These are phyloP conservation scores for Trissolcus japonicus DNA, from an alignment of 2,888 invertebrate species.

Conservation along the genomic window DNA sequence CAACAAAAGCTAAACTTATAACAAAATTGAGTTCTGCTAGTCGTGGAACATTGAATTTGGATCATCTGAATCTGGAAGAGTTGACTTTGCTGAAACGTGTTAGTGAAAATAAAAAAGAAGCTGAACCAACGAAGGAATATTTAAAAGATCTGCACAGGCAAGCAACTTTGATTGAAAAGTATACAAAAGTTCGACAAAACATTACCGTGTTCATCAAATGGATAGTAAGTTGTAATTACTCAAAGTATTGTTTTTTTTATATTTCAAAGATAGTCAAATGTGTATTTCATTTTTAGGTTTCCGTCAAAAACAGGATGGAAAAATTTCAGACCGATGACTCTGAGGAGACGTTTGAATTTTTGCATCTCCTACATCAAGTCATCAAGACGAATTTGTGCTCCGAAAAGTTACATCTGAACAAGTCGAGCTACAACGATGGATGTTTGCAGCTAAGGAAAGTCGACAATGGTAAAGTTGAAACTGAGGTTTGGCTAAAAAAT, in stretches of 20 bases:
- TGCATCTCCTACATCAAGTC: slow-evolving; percentile 2
- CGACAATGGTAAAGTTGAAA: neutral
- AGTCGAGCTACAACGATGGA: neutral
- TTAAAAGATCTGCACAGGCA: slow-evolving; percentile 58
- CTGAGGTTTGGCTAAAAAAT: neutral
- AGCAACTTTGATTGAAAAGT: slow-evolving; percentile 59
- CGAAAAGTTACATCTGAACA: neutral
- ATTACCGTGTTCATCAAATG: slow-evolving; percentile 62
- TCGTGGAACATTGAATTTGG: slow-evolving; percentile 59
- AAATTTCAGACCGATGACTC: neutral
- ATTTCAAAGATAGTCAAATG: neutral
- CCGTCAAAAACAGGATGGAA: neutral
- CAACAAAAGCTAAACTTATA: slow-evolving; percentile 61
- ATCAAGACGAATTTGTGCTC: slow-evolving; percentile 2
- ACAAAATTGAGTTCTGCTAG: slow-evolving; percentile 64
- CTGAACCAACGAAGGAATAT: slow-evolving; percentile 23
- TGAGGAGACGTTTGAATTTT: slow-evolving; percentile 16
- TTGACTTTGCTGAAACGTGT: slow-evolving; percentile 61
- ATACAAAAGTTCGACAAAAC: slow-evolving; percentile 12
- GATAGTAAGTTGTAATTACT: slow-evolving; percentile 61
- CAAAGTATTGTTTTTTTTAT: slow-evolving; percentile 2
- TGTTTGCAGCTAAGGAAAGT: slow-evolving; percentile 1
- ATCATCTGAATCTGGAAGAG: slow-evolving; percentile 63
- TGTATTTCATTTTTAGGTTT: neutral
- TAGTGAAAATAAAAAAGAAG: slow-evolving; percentile 49